Evolutionary conservation across 2,888 invertebrate genomes (phyloP).

Genomic region (Hirtodrosophila alboralis): DNA sequence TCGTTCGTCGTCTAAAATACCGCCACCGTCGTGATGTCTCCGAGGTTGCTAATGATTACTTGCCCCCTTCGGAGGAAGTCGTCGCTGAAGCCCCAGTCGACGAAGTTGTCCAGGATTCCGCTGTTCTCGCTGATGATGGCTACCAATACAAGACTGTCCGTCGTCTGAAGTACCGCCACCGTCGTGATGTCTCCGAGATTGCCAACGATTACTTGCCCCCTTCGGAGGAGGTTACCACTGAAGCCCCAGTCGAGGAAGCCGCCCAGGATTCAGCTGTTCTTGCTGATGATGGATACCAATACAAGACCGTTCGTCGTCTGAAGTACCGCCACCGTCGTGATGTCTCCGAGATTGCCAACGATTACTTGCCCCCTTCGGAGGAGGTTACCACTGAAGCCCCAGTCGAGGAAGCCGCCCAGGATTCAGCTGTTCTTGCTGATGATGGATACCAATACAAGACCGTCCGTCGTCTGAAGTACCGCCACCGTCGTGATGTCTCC

Average conservation of each 20-base stretch:
- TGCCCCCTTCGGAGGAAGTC: conserved; percentile 46
- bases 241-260: conserved; percentile 42
- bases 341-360: conserved; percentile 64
- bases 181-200: conserved; percentile 67
- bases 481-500: conserved; percentile 67
- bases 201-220: conserved; percentile 61
- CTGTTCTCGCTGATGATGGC: conserved; percentile 47
- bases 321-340: conserved; percentile 72
- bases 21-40: conserved; percentile 65
- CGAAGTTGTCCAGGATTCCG: conserved; percentile 45
- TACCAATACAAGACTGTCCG: conserved; percentile 71
- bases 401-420: conserved; percentile 38
- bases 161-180: conserved; percentile 58
- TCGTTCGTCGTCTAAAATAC: conserved; percentile 60
- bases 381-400: conserved; percentile 41
- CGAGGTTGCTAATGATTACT: conserved; percentile 55
- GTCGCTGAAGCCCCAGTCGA: conserved; percentile 37
- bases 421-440: conserved; percentile 55
- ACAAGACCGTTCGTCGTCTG: conserved; percentile 70
- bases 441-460: conserved; percentile 73
- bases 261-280: conserved; percentile 57
- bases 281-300: conserved; percentile 62
- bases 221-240: conserved; percentile 42
- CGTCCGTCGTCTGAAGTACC: conserved; percentile 67
- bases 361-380: conserved; percentile 57